A percentile compares a stretch with the other conserved stretches of the same genome.
Conservation (phyloP, 2,113 vertebrate species). For the Heterotilapia buettikoferi region DNA sequence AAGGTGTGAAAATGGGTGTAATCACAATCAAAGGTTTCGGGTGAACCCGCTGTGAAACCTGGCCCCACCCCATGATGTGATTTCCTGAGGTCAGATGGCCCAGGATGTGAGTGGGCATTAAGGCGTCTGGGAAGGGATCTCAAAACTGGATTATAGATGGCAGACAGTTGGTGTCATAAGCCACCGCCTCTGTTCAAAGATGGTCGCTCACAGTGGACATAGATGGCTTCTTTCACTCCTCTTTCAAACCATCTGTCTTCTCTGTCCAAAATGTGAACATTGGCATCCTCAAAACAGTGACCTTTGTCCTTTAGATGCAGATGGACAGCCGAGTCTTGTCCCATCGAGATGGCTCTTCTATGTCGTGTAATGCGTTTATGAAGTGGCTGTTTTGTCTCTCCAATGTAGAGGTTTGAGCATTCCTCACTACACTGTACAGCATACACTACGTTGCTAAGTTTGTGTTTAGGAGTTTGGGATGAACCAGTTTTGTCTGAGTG, state of each 20-base stretch:
- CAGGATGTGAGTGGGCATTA: no score
- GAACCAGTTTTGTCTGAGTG: background rate
- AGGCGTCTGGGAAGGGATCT: no score
- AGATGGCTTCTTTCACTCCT: no score
- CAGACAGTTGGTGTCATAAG: no score
- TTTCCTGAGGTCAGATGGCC: background rate
- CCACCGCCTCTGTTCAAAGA: no score
- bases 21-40: background rate
- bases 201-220: no score
- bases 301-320: no score
- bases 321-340: accelerated
- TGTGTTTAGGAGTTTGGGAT: background rate
- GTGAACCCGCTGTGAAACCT: background rate
- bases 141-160: no score
- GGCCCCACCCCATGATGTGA: background rate
- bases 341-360: background rate
- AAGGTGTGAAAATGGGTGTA: background rate
- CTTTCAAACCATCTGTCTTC: no score
- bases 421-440: background rate
- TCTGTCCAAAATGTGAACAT: no score
- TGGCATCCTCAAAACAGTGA: no score
- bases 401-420: background rate
- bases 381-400: background rate
- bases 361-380: accelerated
- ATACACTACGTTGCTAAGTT: background rate